phyloP scores from a whole-genome alignment of 2,888 invertebrate species.

The Polydesmus complanatus region DNA sequence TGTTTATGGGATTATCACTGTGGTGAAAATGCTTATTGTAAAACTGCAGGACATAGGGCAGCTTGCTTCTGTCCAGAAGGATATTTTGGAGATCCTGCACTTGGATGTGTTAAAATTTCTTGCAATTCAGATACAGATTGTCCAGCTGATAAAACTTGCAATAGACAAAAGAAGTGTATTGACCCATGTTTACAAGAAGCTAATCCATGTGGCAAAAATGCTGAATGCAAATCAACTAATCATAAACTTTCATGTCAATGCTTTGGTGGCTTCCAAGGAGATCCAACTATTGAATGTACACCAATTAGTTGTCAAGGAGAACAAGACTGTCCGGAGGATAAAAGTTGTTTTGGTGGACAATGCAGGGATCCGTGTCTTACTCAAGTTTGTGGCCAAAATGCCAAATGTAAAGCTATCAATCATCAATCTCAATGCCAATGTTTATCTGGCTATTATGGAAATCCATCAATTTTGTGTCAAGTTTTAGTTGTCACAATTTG shows the following conservation, averaged over 20 bases:
- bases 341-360: slow-evolving; percentile 18
- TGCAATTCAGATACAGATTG: slow-evolving; percentile 23
- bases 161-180: slow-evolving; percentile 17
- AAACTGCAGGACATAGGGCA: slow-evolving; percentile 26
- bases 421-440: slow-evolving; percentile 23
- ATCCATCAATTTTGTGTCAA: slow-evolving; percentile 19
- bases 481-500: slow-evolving; percentile 9
- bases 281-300: slow-evolving; percentile 15
- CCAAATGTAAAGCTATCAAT: slow-evolving; percentile 31
- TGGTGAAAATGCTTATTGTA: slow-evolving; percentile 27
- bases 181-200: slow-evolving; percentile 16
- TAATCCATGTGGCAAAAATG: slow-evolving; percentile 17
- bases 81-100: slow-evolving; percentile 28
- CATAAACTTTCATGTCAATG: slow-evolving; percentile 69
- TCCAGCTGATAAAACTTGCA: slow-evolving; percentile 51
- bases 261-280: slow-evolving; percentile 36
- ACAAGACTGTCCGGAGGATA: slow-evolving; percentile 46
- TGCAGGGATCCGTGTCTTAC: slow-evolving; percentile 22
- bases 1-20: slow-evolving; percentile 43
- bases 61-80: slow-evolving; percentile 30
- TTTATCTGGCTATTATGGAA: slow-evolving; percentile 21
- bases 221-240: slow-evolving; percentile 44
- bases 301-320: slow-evolving; percentile 62
- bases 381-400: slow-evolving; percentile 28
- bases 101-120: slow-evolving; percentile 24